Evolutionary conservation across 2,797 vertebrate genomes (phyloP).

Genomic region (Halcyon chelicuti): DNA sequence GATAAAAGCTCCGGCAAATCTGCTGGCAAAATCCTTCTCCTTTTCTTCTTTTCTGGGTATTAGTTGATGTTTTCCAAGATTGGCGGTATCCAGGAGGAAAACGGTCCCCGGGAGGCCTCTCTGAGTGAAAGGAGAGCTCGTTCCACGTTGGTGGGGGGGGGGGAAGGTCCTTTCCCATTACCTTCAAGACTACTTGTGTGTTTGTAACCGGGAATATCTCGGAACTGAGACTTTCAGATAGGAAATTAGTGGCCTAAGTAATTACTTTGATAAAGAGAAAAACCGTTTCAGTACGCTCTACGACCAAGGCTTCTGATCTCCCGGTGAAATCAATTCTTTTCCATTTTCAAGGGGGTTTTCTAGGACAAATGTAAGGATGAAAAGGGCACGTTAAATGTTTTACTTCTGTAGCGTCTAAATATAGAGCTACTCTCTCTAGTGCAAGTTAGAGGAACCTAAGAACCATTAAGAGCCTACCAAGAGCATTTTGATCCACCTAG

Average conservation of each 20-base stretch:
- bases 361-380: neutral
- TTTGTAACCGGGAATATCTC: neutral
- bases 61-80: neutral
- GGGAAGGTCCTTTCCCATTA: neutral
- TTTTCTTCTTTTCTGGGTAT: neutral
- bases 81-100: neutral
- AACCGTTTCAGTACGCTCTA: neutral
- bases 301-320: neutral
- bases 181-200: neutral
- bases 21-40: neutral
- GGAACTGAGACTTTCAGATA: neutral
- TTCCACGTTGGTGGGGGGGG: neutral
- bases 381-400: neutral
- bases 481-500: neutral
- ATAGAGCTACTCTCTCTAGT: neutral
- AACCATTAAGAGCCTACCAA: neutral
- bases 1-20: neutral
- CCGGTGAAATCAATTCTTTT: neutral
- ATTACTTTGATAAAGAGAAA: neutral
- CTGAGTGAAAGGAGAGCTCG: neutral
- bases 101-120: neutral
- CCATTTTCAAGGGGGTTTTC: neutral
- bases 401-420: neutral
- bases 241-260: neutral
- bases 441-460: neutral